Conservation (phyloP, 2,888 invertebrate species). For the Agrypnus murinus region DNA sequence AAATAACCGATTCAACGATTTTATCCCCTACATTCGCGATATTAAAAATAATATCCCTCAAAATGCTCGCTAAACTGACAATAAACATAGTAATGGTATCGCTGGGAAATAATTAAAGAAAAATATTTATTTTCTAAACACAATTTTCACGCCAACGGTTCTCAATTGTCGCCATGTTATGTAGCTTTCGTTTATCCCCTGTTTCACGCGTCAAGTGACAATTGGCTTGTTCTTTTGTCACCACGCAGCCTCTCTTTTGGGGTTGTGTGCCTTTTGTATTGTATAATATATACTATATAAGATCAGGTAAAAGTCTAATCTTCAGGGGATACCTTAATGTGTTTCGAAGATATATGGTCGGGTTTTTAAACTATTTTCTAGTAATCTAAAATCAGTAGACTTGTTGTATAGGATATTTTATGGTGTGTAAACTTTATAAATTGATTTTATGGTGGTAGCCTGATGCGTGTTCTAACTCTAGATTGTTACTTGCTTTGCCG, state of each 20-base stretch:
- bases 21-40: conserved; percentile 8
- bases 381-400: conserved; percentile 56
- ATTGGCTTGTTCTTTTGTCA: conserved; percentile 61
- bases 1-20: background rate
- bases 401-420: conserved; percentile 60
- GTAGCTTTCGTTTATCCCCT: conserved; percentile 55
- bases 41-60: conserved; percentile 40
- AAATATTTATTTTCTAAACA: conserved; percentile 66
- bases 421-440: conserved; percentile 63
- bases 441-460: conserved; percentile 58
- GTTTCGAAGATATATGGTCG: conserved; percentile 58
- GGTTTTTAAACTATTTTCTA: conserved; percentile 55
- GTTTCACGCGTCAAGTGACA: conserved; percentile 62
- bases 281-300: conserved; percentile 45
- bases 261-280: conserved; percentile 42
- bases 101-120: conserved; percentile 63
- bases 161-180: conserved; percentile 54
- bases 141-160: conserved; percentile 61
- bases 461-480: conserved; percentile 38
- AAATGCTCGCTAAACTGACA: conserved; percentile 43
- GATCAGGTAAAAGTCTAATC: conserved; percentile 57
- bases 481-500: conserved; percentile 43
- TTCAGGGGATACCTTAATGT: conserved; percentile 49
- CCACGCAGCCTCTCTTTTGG: conserved; percentile 50
- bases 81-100: conserved; percentile 43